phyloP scores from a whole-genome alignment of 2,797 vertebrate genomes.

The Acridotheres tristis region DNA sequence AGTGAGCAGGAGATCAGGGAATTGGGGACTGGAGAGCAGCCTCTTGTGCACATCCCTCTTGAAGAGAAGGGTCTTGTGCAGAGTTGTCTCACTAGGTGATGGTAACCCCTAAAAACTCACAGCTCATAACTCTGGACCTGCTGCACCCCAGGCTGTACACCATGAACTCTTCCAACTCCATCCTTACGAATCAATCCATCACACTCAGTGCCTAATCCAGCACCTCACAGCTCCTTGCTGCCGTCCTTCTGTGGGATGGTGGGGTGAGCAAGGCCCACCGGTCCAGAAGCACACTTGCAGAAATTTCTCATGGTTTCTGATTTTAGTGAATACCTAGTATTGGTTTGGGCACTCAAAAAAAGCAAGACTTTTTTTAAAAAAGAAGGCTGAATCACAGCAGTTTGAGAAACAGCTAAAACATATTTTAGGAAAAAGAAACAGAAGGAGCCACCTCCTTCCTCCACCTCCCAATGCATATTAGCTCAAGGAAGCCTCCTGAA shows the following conservation, averaged over 20 bases:
- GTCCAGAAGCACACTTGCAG: not conserved
- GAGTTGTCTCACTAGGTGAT: not conserved
- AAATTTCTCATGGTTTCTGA: not conserved
- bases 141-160: not conserved
- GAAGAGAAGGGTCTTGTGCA: not conserved
- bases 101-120: not conserved
- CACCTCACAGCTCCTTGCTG: not conserved
- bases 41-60: not conserved
- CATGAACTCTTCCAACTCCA: not conserved
- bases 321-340: not conserved
- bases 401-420: not conserved
- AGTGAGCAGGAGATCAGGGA: not conserved
- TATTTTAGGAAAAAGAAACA: not conserved
- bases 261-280: not conserved
- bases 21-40: not conserved
- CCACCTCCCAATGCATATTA: not conserved
- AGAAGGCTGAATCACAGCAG: not conserved
- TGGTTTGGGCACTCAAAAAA: not conserved
- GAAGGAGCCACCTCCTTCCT: not conserved
- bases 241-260: accelerated
- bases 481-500: not conserved
- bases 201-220: not conserved
- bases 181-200: accelerated
- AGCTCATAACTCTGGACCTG: not conserved
- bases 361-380: not conserved